phyloP scores from a whole-genome alignment of 2,113 vertebrate genomes.

The Salvelinus namaycush region DNA sequence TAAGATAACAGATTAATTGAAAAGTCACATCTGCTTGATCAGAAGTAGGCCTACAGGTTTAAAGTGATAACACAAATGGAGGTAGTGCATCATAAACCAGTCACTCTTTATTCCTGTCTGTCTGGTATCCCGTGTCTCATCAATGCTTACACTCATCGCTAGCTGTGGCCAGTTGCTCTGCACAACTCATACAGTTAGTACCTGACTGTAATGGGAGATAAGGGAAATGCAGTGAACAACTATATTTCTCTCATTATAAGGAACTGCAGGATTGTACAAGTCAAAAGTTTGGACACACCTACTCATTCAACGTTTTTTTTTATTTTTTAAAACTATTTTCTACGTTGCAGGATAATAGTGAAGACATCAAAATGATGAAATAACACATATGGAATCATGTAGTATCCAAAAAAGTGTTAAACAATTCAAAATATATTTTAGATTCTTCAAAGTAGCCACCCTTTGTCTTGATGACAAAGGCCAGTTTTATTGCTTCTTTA shows the following conservation, averaged over 20 bases:
- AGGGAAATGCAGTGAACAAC: not conserved
- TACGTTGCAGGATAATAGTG: too few relatives aligned
- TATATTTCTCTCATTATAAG: constrained; percentile 22
- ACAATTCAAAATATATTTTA: too few relatives aligned
- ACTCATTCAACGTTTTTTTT: too few relatives aligned
- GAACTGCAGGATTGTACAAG: constrained; percentile 25
- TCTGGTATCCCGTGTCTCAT: not conserved
- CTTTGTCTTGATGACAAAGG: too few relatives aligned
- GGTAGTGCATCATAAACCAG: not conserved
- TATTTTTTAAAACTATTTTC: too few relatives aligned
- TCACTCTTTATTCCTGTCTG: not conserved
- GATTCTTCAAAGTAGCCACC: too few relatives aligned
- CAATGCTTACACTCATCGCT: not conserved
- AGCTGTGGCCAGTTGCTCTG: not conserved
- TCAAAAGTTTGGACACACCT: too few relatives aligned
- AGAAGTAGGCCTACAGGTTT: not conserved
- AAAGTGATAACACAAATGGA: not conserved
- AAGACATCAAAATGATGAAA: too few relatives aligned
- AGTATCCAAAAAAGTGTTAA: too few relatives aligned
- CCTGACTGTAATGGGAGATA: not conserved
- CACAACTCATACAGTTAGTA: not conserved
- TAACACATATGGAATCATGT: too few relatives aligned
- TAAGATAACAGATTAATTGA: not conserved
- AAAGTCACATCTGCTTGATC: not conserved
- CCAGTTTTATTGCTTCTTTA: too few relatives aligned